phyloP scores from a whole-genome alignment of 2,113 vertebrate species.

The Pteropus alecto region DNA sequence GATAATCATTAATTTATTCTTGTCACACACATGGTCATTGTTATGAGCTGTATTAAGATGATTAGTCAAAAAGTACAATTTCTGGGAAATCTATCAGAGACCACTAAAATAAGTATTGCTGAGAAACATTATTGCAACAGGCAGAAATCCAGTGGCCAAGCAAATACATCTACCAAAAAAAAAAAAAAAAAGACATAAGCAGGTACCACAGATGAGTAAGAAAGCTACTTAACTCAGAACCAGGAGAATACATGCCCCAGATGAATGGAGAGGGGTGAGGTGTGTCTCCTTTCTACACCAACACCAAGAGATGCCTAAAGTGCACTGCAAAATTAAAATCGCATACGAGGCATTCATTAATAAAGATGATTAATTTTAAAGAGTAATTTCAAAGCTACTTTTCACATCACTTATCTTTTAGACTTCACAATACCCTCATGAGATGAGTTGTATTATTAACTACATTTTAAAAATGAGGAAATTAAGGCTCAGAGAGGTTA shows the following conservation, averaged over 20 bases:
- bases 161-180: not conserved
- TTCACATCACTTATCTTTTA: not conserved
- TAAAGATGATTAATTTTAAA: not conserved
- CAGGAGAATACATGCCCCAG: not conserved
- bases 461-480: constrained; percentile 28
- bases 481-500: not conserved
- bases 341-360: not conserved
- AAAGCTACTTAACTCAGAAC: not conserved
- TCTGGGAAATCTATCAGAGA: constrained; percentile 14
- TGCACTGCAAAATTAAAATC: not conserved
- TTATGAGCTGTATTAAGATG: not conserved
- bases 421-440: not conserved
- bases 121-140: not conserved
- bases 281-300: not conserved
- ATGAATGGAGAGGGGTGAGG: not conserved
- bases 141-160: not conserved
- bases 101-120: not conserved
- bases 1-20: not conserved
- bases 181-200: not conserved
- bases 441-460: not conserved
- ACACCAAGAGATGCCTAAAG: not conserved
- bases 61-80: not conserved
- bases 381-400: not conserved
- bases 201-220: not conserved
- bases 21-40: not conserved